Percentiles rank a stretch among this genome's conserved stretches.
Conservation (phyloP, 2,888 invertebrate species). For the Drosophila acutilabella region DNA sequence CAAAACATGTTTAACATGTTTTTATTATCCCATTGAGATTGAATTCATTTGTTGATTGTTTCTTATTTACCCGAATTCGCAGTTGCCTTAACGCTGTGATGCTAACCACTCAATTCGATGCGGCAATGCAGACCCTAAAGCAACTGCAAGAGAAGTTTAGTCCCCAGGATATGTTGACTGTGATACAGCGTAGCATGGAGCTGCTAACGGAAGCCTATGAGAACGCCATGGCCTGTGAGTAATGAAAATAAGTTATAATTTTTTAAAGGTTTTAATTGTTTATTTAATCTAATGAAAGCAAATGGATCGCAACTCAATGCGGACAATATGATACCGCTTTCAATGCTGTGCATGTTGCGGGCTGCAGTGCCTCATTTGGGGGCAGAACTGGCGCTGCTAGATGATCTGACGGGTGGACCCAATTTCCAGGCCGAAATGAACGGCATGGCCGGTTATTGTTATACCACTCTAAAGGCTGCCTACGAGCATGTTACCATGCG, state of each 20-base stretch:
- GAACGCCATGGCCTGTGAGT: conserved; percentile 76
- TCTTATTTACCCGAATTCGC: not conserved
- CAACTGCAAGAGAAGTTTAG: conserved; percentile 84
- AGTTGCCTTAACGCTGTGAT: conserved; percentile 79
- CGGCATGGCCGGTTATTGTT: conserved; percentile 84
- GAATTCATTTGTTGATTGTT: not conserved
- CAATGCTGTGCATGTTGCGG: conserved; percentile 83
- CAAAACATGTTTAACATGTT: conserved; percentile 36
- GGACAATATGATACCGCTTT: conserved; percentile 84
- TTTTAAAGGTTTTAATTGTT: not conserved
- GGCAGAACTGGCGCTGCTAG: conserved; percentile 84
- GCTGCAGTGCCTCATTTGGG: conserved; percentile 85
- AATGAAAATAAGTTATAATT: not conserved
- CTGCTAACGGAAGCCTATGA: conserved; percentile 83
- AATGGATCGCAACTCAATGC: conserved; percentile 81
- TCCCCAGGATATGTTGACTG: conserved; percentile 84
- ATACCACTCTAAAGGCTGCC: conserved; percentile 84
- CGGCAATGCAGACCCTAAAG: conserved; percentile 81
- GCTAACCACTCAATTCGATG: conserved; percentile 75
- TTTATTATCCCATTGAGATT: not conserved
- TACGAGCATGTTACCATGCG: conserved; percentile 82
- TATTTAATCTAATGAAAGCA: conserved; percentile 52
- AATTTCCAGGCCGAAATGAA: conserved; percentile 84
- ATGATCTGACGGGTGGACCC: conserved; percentile 84
- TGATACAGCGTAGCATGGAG: conserved; percentile 84